Evolutionary conservation across 2,888 invertebrate genomes (phyloP).

Genomic region (Parnassius smintheus): DNA sequence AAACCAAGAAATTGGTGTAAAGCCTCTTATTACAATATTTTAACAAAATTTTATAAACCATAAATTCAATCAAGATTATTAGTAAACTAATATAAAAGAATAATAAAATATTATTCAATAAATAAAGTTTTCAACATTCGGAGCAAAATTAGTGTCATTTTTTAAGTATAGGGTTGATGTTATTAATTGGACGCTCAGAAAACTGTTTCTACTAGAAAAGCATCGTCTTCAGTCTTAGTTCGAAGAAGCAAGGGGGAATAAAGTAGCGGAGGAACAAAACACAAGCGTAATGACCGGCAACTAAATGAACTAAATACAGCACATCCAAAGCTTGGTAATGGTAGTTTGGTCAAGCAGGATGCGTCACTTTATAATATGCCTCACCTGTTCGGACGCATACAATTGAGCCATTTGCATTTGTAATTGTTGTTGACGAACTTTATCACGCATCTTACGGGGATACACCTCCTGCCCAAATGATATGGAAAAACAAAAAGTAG

Average conservation of each 20-base stretch:
- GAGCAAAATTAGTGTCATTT: constrained; percentile 14
- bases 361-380: constrained; percentile 70
- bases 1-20: not conserved
- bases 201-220: constrained; percentile 22
- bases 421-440: constrained; percentile 86
- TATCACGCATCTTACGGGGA: constrained; percentile 91
- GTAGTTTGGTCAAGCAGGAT: constrained; percentile 68
- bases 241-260: constrained; percentile 52
- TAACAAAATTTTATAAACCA: constrained; percentile 17
- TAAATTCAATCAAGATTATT: not conserved
- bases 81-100: too few species aligned
- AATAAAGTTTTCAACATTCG: constrained; percentile 19
- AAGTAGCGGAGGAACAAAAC: constrained; percentile 46
- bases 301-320: constrained; percentile 67
- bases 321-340: constrained; percentile 75
- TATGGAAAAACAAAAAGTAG: constrained; percentile 80
- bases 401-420: constrained; percentile 82
- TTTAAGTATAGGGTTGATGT: constrained; percentile 6
- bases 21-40: not conserved
- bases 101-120: not conserved
- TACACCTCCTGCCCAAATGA: constrained; percentile 87
- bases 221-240: constrained; percentile 39
- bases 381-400: constrained; percentile 80
- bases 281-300: constrained; percentile 58
- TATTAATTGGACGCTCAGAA: constrained; percentile 22